phyloP scores from a whole-genome alignment of 2,797 vertebrate genomes.

The Sebastolobus altivelis region DNA sequence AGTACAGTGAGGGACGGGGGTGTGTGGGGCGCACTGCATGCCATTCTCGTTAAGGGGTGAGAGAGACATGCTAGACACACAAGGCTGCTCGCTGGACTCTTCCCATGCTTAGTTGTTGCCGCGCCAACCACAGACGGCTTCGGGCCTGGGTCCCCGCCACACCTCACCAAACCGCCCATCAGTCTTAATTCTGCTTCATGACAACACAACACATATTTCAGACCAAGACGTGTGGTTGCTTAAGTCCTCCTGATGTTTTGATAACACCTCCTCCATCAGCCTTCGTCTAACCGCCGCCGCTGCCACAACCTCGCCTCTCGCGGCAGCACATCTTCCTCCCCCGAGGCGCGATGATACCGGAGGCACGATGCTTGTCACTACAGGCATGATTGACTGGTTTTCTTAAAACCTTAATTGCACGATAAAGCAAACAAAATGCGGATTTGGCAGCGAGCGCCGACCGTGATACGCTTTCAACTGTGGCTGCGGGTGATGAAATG shows the following conservation, averaged over 20 bases:
- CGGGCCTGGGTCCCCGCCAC: not conserved
- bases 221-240: conserved; percentile 1
- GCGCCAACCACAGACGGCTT: conserved; percentile 50
- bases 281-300: not conserved
- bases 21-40: conserved; percentile 67
- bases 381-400: conserved; percentile 45
- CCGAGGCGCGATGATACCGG: conserved; percentile 19
- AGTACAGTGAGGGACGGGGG: conserved; percentile 79
- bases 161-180: conserved; percentile 14
- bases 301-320: conserved; percentile 1
- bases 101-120: conserved; percentile 59
- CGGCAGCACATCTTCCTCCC: conserved; percentile 6
- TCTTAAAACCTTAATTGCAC: conserved; percentile 50
- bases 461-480: conserved; percentile 43
- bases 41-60: conserved; percentile 79
- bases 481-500: conserved; percentile 66
- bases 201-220: conserved; percentile 22
- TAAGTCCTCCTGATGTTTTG: conserved; percentile 38
- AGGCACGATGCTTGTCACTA: conserved; percentile 54
- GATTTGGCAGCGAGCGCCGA: conserved; percentile 42
- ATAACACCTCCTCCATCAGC: conserved; percentile 7
- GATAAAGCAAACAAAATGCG: conserved; percentile 56
- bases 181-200: conserved; percentile 15
- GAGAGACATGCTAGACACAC: conserved; percentile 71
- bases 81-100: conserved; percentile 61